Evolutionary conservation across 2,797 vertebrate species (phyloP).

Genomic region (Hoplostethus mediterraneus): DNA sequence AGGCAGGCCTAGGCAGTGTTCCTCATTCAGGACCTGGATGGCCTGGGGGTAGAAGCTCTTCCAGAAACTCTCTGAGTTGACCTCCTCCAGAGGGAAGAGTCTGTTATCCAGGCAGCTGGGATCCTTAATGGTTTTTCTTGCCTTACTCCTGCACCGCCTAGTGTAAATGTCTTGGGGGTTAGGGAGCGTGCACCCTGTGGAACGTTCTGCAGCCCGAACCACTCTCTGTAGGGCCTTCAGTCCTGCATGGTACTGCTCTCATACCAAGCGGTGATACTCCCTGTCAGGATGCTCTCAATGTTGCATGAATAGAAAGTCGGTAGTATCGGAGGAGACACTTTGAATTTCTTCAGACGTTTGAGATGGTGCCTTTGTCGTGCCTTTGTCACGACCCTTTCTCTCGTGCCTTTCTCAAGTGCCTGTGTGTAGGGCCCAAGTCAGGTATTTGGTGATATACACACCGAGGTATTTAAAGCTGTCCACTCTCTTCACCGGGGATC

Average conservation of each 20-base stretch:
- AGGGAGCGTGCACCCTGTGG: not conserved
- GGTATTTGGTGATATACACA: not conserved
- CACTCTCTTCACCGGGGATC: not conserved
- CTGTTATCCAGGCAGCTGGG: constrained; percentile 5
- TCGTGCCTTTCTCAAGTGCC: not conserved
- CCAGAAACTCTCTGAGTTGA: constrained; percentile 13
- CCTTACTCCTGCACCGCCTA: constrained; percentile 1
- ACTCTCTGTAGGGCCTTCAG: not conserved
- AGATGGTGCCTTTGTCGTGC: not conserved
- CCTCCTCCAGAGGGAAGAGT: constrained; percentile 17
- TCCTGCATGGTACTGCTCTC: constrained; percentile 10
- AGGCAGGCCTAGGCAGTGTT: not conserved
- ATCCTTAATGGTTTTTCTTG: constrained; percentile 22
- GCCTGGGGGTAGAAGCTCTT: constrained; percentile 11
- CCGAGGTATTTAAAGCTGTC: not conserved
- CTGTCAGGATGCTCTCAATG: constrained; percentile 27
- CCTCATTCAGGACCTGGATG: constrained; percentile 29
- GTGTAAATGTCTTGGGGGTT: constrained; percentile 21
- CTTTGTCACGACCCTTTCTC: too few species aligned
- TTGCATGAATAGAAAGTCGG: constrained; percentile 16
- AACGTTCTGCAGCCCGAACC: not conserved
- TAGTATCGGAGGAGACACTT: not conserved
- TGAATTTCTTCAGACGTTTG: not conserved
- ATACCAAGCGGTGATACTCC: constrained; percentile 7
- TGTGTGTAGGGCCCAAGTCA: not conserved